A percentile compares a stretch with the other conserved stretches of the same genome.
phyloP scores from a whole-genome alignment of 2,113 vertebrate genomes.

The Pelecanus crispus region DNA sequence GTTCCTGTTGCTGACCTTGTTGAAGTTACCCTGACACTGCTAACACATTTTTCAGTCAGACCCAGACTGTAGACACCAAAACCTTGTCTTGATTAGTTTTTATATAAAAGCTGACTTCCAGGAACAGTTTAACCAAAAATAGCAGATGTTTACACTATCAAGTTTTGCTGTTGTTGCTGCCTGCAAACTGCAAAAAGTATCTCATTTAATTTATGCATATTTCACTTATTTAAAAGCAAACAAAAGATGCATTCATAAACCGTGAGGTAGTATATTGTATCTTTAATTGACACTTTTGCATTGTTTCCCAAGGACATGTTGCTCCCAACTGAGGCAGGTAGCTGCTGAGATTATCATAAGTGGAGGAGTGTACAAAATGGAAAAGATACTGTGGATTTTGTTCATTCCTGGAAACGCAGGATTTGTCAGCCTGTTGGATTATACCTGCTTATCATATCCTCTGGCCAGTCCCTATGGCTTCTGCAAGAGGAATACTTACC shows the following conservation, averaged over 20 bases:
- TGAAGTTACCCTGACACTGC: neutral
- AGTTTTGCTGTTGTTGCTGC: neutral
- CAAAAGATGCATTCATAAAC: neutral
- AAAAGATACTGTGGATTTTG: neutral
- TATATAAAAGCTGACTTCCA: neutral
- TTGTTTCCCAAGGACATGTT: neutral
- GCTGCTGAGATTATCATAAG: neutral
- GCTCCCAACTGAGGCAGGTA: neutral
- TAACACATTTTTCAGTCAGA: neutral
- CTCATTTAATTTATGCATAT: neutral
- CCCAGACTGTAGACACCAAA: neutral
- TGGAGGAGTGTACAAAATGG: neutral
- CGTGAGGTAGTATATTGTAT: neutral
- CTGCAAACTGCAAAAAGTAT: neutral
- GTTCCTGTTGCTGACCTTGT: neutral
- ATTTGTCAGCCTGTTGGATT: neutral
- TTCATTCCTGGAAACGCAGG: neutral
- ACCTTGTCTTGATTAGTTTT: neutral
- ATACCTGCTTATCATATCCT: neutral
- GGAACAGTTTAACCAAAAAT: neutral
- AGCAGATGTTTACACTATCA: neutral
- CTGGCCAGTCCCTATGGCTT: neutral
- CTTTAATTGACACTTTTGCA: neutral
- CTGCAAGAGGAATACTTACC: neutral
- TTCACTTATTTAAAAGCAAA: conserved; percentile 2